Base-by-base conservation (phyloP, 1,140 invertebrate species). In the Protaetia brevitarsis region DNA sequence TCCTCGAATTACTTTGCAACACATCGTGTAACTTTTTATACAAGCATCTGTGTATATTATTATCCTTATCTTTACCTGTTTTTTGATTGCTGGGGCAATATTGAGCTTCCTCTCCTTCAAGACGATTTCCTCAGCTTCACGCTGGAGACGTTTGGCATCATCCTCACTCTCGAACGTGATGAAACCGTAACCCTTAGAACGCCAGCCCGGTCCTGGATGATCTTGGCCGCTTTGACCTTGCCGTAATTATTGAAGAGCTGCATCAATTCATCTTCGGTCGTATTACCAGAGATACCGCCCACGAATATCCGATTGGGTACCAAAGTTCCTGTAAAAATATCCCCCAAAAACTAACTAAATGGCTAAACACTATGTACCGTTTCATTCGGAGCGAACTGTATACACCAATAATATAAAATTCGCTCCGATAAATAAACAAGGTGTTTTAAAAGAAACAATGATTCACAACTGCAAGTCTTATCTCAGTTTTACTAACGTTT, bases 141-240 rank as follows among this genome's bases (percentile, higher is more conserved):
- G 82, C 66, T 88, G 84, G 67, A 88, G 81, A 76, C 88, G 84
- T 75, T 90, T 90, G 1, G 93, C 93, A 81, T 95, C 93, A 75
- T 94, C 91, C 78, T 94, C 92, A 41, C 88, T 92, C 81, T 94
- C 94, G 82, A 97, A 98, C 11, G 96, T 98, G 41, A 98, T 93
- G 82, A 98, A 96, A 3, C 93, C 94, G 73, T 95, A 96, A 51
- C 95, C 95, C 82, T 96, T 96, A 31, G 95, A 96, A 96, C 92
- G 2, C 95, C 95, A 68, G 93, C 93, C 71, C 94, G 82, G 79
- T 97, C 95, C 71, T 90, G 88, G 72, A 98, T 97, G 68, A 97
- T 97, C 82, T 97, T 96, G 27, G 93, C 93, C 29, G 90, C 93
- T 74, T 92, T 95, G 1, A 98, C 94, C 56, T 91, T 90, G 10